These are phyloP conservation scores for Philhelius pedissequus DNA, from an alignment of 2,888 invertebrate species.

Conservation along the genomic window DNA sequence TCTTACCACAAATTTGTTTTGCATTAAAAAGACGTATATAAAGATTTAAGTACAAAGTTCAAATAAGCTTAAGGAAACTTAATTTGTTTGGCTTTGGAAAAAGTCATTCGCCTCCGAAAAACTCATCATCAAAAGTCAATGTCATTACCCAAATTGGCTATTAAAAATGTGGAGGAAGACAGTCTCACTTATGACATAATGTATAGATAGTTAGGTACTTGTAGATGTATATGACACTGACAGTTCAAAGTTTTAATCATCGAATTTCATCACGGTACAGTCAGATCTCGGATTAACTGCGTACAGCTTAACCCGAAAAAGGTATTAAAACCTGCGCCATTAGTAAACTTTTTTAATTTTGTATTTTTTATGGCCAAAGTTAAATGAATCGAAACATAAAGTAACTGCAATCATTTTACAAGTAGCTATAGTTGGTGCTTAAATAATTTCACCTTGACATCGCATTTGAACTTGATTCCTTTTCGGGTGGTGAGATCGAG, in stretches of 20 bases:
- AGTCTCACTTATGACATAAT: background rate
- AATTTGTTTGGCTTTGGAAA: background rate
- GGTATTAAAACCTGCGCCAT: slow-evolving; percentile 42
- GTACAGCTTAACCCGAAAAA: slow-evolving; percentile 21
- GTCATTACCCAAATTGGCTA: slow-evolving; percentile 13
- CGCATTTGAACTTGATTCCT: slow-evolving; percentile 55
- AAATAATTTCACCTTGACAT: slow-evolving; percentile 59
- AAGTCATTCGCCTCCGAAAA: slow-evolving; percentile 12
- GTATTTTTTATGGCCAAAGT: slow-evolving; percentile 38
- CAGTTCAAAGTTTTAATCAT: background rate
- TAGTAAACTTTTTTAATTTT: slow-evolving; percentile 10
- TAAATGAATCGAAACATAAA: slow-evolving; percentile 4
- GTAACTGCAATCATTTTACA: slow-evolving; percentile 9
- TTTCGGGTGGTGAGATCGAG: background rate
- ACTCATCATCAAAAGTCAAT: slow-evolving; percentile 12
- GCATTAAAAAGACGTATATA: too few relatives aligned
- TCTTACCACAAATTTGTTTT: too few relatives aligned
- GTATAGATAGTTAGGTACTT: background rate
- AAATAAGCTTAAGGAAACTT: background rate
- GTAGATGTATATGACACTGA: background rate
- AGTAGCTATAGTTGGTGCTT: background rate
- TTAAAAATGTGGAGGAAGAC: background rate
- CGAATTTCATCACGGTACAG: background rate
- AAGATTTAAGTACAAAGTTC: background rate
- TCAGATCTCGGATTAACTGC: background rate